Evolutionary conservation across 2,888 invertebrate genomes (phyloP), one percentile per base, ranked within the genome.

Genomic region (Diarsia dahlii): DNA sequence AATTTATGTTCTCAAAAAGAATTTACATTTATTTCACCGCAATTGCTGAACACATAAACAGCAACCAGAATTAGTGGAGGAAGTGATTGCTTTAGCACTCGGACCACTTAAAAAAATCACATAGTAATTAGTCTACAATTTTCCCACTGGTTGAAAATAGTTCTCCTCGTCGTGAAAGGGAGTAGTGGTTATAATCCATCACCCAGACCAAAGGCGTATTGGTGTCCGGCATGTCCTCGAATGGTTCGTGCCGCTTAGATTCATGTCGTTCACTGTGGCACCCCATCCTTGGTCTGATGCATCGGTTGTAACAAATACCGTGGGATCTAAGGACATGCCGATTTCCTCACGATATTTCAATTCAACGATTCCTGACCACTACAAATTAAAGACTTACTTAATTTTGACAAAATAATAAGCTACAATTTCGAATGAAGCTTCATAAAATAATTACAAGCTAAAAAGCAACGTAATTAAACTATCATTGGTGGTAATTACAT

Each of bases 381-480:
- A 23, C 13, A 23, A 56, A 56, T 23, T 13, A 56, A 23, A 23
- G 13, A 56, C 12, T 23, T 6, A 56, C 23, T 23, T 13, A 23
- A 23, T 34, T 18, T 20, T 34, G 10, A 20, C 34, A 48, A 65
- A 78, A 45, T 72, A 66, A 54, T 62, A 4, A 62, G 9, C 39
- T 45, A 63, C 4, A 50, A 63, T 64, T 68, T 18, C 2, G 39
- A 45, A 5, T 34, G 1, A 9, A 50, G 20, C 20, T 12, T 34
- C 3, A 8, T 50, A 18, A 23, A 45, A 34, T 65, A 74, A 80
- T 74, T 60, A 64, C 18, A 74, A 28, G n/a, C 13, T 18, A 3
- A 48, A 23, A 28, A 62, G n/a, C 23, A 12, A 28, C 23, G 18
- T 46, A 69, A 75, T 69, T 74, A 65, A 66, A 74, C 39, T 52